Conservation (phyloP, 2,113 vertebrate genomes). For the Coptodon bakossiorum region DNA sequence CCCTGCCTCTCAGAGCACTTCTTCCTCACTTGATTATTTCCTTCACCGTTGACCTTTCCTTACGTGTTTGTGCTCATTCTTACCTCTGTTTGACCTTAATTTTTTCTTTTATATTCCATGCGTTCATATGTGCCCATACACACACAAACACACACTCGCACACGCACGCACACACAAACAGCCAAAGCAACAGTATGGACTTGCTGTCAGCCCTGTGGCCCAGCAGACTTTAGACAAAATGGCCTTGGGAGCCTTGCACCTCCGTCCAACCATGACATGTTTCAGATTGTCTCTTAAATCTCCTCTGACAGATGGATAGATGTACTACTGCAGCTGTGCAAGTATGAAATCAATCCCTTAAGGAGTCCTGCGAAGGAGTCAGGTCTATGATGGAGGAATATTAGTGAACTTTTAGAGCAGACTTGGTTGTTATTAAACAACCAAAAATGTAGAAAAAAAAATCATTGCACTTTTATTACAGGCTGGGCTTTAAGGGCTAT, state of each 20-base stretch:
- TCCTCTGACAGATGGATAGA: slow-evolving; percentile 48
- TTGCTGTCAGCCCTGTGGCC: background rate
- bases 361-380: background rate
- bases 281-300: slow-evolving; percentile 54
- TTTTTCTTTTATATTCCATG: background rate
- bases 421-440: background rate
- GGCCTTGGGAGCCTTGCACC: background rate
- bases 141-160: background rate
- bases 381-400: background rate
- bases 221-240: background rate
- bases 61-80: background rate
- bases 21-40: background rate
- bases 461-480: background rate
- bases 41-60: background rate
- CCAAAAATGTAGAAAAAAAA: background rate
- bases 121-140: background rate
- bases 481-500: background rate
- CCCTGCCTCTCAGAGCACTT: background rate
- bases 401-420: background rate
- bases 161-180: background rate
- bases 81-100: background rate
- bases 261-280: slow-evolving; percentile 29
- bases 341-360: slow-evolving; percentile 22
- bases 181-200: background rate
- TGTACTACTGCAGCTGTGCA: slow-evolving; percentile 21